Conservation (phyloP, 2,113 vertebrate genomes). For the Forbesichthys agassizii region DNA sequence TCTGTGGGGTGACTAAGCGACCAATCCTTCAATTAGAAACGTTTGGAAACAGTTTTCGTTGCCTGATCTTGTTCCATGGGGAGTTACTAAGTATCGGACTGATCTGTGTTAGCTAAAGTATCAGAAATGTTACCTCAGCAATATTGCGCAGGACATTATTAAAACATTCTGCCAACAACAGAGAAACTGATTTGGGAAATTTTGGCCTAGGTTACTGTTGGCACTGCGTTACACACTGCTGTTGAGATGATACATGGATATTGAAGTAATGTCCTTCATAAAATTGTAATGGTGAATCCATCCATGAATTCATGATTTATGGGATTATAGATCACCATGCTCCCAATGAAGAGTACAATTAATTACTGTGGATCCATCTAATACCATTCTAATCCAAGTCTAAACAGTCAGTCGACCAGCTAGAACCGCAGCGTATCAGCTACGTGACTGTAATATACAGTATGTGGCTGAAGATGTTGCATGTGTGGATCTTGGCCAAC, state of each 20-base stretch:
- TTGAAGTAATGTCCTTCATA: too few relatives aligned
- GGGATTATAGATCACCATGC: slow-evolving; percentile 23
- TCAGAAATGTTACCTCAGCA: too few relatives aligned
- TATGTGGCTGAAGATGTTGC: slow-evolving; percentile 15
- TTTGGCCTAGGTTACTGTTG: not conserved
- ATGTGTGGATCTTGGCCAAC: slow-evolving; percentile 28
- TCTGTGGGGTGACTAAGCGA: not conserved
- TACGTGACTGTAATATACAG: not conserved
- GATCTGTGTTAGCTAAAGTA: too few relatives aligned
- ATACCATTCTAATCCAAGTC: too few relatives aligned
- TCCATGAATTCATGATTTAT: slow-evolving; percentile 16
- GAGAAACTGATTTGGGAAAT: not conserved
- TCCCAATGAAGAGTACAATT: slow-evolving; percentile 30
- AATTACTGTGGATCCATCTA: slow-evolving; percentile 2
- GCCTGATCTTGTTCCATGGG: too few relatives aligned
- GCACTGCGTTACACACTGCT: not conserved
- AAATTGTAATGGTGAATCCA: slow-evolving; percentile 13
- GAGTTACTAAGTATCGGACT: too few relatives aligned
- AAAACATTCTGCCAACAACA: not conserved
- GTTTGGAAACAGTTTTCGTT: too few relatives aligned
- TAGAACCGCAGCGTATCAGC: too few relatives aligned
- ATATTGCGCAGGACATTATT: too few relatives aligned
- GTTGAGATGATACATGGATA: not conserved
- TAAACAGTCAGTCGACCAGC: too few relatives aligned
- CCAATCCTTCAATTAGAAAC: too few relatives aligned